Base-by-base conservation (phyloP, 1,140 invertebrate genomes). In the Heliothis subflexa region DNA sequence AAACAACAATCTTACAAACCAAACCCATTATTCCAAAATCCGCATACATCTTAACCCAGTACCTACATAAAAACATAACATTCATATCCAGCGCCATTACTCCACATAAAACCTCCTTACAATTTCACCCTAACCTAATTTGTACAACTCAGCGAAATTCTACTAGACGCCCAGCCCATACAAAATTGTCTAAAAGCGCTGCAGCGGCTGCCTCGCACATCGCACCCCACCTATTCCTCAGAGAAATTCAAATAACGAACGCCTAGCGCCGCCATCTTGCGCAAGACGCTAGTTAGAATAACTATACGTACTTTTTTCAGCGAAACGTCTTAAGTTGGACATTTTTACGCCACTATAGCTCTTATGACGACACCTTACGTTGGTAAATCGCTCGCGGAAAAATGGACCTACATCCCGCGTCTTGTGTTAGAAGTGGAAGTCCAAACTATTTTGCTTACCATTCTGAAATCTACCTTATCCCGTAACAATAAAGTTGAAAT, bases 321-420 rank as follows among this genome's bases (percentile, higher is more conserved):
- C 83, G 92, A 87, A 93, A 94, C 91, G 93, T 93, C 91, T 93
- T 91, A 94, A 93, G 91, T 94, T 91, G 79, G 47, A 72, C 61
- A 94, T 94, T 94, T 94, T 93, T 94, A 89, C 84, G 89, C 90
- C 86, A 94, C 91, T 93, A 88, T 94, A 87, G 92, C 88, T 88
- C 90, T 93, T 94, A 93, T 85, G 85, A 77, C 90, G 78, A 86
- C 84, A 89, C 83, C 80, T 89, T 93, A 93, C 86, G 93, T 87
- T 86, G 89, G 86, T 86, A 88, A 93, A 93, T 94, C 91, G 92
- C 90, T 92, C 91, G 91, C 90, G 88, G 89, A 94, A 94, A 94
- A 94, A 94, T 94, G 81, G 88, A 87, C 74, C 88, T 84, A 57
- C 86, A 88, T 86, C 89, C 87, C 85, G 86, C 84, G 79, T 45